Conservation (phyloP, 1,140 invertebrate species). For the Drosophila ambigua region DNA sequence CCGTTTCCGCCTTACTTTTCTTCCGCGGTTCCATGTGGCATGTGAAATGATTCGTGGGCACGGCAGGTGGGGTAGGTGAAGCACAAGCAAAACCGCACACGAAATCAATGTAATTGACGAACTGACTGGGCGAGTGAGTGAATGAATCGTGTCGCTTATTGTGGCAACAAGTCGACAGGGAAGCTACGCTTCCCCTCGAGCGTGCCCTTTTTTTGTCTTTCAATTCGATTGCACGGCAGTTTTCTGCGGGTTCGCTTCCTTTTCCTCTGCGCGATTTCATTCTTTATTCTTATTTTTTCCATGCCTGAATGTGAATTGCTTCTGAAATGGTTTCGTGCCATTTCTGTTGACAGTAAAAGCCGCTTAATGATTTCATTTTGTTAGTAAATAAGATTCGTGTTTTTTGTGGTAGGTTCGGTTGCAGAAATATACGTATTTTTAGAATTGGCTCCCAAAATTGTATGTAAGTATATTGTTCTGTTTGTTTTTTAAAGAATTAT, state of each 20-base stretch:
- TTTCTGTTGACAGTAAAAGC: conserved; percentile 72
- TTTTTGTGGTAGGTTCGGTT: not conserved
- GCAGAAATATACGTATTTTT: no score
- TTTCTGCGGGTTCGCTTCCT: conserved; percentile 18
- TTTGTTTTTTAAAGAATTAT: no score
- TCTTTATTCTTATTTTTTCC: conserved; percentile 66
- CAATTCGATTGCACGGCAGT: conserved; percentile 74
- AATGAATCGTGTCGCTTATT: conserved; percentile 64
- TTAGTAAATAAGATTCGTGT: conserved; percentile 55
- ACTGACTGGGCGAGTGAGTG: conserved; percentile 60
- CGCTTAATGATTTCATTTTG: conserved; percentile 76
- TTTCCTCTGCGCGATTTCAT: conserved; percentile 32
- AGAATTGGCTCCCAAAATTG: no score
- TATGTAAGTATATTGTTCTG: no score
- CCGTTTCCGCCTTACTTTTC: conserved; percentile 45
- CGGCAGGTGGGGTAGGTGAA: conserved; percentile 15
- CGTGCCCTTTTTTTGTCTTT: conserved; percentile 65
- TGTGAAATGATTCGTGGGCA: no score
- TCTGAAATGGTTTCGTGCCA: conserved; percentile 75
- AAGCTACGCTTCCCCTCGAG: conserved; percentile 21
- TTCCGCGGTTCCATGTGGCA: not conserved
- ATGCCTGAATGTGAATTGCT: conserved; percentile 62
- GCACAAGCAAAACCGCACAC: conserved; percentile 37
- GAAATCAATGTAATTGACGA: conserved; percentile 77
- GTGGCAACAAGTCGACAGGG: conserved; percentile 48